Percentiles rank a stretch among this genome's conserved stretches.
Conservation (phyloP, 2,113 vertebrate genomes). For the Coracopsis vasa region DNA sequence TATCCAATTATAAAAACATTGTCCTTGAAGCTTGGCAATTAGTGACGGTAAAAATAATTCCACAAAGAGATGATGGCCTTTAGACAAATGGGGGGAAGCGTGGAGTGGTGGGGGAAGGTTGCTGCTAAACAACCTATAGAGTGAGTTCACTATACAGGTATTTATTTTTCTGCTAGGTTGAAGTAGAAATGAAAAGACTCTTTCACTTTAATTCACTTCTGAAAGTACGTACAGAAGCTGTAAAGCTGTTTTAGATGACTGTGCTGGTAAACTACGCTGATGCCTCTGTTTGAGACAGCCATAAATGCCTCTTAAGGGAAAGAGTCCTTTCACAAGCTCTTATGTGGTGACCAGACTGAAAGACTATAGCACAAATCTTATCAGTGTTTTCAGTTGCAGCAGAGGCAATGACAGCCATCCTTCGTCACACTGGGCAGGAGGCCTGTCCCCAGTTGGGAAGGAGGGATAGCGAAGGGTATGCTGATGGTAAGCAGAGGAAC, state of each 20-base stretch:
- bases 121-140: background rate
- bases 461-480: background rate
- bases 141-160: background rate
- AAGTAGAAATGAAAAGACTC: background rate
- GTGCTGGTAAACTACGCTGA: rapidly evolving
- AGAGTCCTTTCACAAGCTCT: background rate
- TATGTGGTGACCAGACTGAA: background rate
- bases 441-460: background rate
- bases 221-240: background rate
- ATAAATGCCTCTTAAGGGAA: background rate
- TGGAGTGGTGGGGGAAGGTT: background rate
- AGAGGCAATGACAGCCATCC: background rate
- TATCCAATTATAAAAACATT: background rate
- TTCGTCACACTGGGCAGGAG: background rate
- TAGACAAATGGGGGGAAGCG: background rate
- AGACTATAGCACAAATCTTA: background rate
- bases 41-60: background rate
- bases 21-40: constrained; percentile 4
- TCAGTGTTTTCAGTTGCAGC: background rate
- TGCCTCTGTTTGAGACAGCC: background rate
- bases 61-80: background rate
- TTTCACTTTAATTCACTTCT: background rate
- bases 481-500: background rate
- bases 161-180: background rate
- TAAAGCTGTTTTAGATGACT: background rate